Conservation (phyloP, 2,797 vertebrate species). For the Chelidonichthys spinosus region DNA sequence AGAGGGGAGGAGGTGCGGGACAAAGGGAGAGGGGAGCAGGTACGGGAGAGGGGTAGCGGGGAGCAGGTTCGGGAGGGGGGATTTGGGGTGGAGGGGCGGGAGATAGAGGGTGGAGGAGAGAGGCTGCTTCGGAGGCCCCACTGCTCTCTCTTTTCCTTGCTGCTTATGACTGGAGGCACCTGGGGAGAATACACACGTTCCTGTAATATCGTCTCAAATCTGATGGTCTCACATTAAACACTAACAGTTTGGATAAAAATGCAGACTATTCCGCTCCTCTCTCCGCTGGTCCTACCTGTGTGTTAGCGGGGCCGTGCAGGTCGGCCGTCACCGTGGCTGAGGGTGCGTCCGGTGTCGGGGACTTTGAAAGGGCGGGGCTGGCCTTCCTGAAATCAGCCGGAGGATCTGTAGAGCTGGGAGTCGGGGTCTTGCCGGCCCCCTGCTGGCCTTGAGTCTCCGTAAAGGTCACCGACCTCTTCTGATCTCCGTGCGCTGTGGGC, state of each 20-base stretch:
- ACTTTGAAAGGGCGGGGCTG: slow-evolving; percentile 73
- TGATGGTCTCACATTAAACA: no score
- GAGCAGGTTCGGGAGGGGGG: slow-evolving; percentile 71
- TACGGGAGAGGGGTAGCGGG: slow-evolving; percentile 68
- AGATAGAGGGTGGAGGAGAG: slow-evolving; percentile 79
- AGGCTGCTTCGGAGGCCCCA: slow-evolving; percentile 81
- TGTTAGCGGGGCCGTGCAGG: slow-evolving; percentile 82
- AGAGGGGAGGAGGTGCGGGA: slow-evolving; percentile 79
- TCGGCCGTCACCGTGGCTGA: slow-evolving; percentile 84
- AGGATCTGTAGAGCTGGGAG: slow-evolving; percentile 51
- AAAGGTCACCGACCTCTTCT: slow-evolving; percentile 97
- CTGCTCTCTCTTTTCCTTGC: slow-evolving; percentile 81
- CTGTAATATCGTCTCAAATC: not conserved
- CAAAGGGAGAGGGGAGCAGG: slow-evolving; percentile 68
- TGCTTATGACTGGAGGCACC: slow-evolving; percentile 71
- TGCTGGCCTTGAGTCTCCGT: slow-evolving; percentile 90
- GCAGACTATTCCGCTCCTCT: not conserved
- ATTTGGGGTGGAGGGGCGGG: slow-evolving; percentile 72
- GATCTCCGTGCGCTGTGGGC: slow-evolving; percentile 85
- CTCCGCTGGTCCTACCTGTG: slow-evolving; percentile 81
- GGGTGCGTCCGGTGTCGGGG: slow-evolving; percentile 75
- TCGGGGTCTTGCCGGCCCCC: no score
- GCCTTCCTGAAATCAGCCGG: slow-evolving; percentile 69
- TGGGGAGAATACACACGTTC: slow-evolving; percentile 38
- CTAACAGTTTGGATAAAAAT: no score